phyloP scores from a whole-genome alignment of 2,797 vertebrate species.

The Microctenopoma lineatum region DNA sequence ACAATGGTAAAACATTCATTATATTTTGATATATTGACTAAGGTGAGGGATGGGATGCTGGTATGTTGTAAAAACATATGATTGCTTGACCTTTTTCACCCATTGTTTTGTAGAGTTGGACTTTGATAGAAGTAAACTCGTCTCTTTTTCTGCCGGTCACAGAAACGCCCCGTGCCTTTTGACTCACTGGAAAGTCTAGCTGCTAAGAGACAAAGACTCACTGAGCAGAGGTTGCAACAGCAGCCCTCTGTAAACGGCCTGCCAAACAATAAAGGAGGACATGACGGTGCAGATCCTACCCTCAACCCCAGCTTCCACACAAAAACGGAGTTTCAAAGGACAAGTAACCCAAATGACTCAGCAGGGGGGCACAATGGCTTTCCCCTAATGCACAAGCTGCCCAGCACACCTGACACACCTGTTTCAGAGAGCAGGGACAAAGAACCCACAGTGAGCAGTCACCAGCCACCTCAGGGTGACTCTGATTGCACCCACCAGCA shows the following conservation, averaged over 20 bases:
- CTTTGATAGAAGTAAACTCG: background rate
- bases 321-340: constrained; percentile 77
- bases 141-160: constrained; percentile 6
- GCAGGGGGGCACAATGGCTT: constrained; percentile 56
- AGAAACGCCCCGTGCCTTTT: constrained; percentile 85
- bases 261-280: constrained; percentile 56
- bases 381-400: constrained; percentile 64
- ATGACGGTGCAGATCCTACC: constrained; percentile 27
- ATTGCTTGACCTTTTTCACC: background rate
- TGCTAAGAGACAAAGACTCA: constrained; percentile 79
- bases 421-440: constrained; percentile 55
- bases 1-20: constrained; percentile 70
- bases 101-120: too few relatives aligned
- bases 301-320: constrained; percentile 66
- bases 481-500: constrained; percentile 61
- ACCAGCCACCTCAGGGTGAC: constrained; percentile 48
- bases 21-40: background rate
- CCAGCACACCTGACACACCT: constrained; percentile 45
- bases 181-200: constrained; percentile 72
- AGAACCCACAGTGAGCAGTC: constrained; percentile 47
- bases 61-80: background rate
- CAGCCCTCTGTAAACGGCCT: constrained; percentile 67
- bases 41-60: background rate
- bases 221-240: constrained; percentile 70
- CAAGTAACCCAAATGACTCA: constrained; percentile 48